phyloP scores from a whole-genome alignment of 2,113 vertebrate species.

The Petaurus breviceps region DNA sequence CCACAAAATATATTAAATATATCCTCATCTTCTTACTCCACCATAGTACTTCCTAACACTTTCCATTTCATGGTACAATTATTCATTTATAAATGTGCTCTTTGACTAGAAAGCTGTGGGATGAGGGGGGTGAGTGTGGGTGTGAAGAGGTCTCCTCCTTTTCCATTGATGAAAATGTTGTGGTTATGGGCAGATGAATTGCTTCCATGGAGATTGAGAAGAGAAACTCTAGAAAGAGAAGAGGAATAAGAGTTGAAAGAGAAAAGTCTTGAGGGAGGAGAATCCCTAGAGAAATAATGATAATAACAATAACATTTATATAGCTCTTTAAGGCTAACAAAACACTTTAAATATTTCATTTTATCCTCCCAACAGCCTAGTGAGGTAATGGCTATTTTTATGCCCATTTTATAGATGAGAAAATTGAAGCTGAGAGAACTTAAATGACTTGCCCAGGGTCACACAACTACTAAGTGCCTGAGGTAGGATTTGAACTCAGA shows the following conservation, averaged over 20 bases:
- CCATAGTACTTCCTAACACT: neutral
- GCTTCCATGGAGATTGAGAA: neutral
- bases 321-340: neutral
- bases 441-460: neutral
- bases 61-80: neutral
- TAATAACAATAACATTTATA: neutral
- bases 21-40: slow-evolving; percentile 62
- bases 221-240: neutral
- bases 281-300: neutral
- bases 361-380: neutral
- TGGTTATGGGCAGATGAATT: neutral
- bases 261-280: neutral
- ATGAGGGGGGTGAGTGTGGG: neutral
- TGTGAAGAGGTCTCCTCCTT: neutral
- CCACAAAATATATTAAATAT: slow-evolving; percentile 6
- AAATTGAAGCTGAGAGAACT: neutral
- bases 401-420: neutral
- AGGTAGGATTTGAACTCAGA: neutral
- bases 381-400: neutral
- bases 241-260: neutral
- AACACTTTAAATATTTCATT: neutral
- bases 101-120: neutral
- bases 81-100: neutral
- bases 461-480: neutral
- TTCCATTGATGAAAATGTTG: neutral